Percentiles rank a stretch among this genome's conserved stretches.
Evolutionary conservation across 2,113 vertebrate genomes (phyloP).

Genomic region (Macquaria australasica): DNA sequence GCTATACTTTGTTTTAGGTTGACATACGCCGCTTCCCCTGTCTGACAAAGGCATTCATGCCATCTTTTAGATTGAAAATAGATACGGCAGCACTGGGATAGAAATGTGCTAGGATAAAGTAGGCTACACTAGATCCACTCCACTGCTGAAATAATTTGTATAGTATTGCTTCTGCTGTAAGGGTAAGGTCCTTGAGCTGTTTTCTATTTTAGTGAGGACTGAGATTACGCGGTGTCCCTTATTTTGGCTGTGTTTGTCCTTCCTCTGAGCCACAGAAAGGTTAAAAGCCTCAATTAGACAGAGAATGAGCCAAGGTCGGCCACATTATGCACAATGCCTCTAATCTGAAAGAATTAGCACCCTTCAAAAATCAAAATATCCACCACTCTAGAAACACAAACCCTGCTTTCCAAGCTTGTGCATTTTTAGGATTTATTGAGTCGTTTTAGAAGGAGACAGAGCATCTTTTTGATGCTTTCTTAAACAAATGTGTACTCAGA

Average conservation of each 20-base stretch:
- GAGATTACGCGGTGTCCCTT: constrained; percentile 56
- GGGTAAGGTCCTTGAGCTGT: constrained; percentile 33
- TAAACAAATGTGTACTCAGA: constrained; percentile 5
- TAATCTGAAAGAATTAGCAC: constrained; percentile 61
- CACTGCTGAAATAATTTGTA: constrained; percentile 42
- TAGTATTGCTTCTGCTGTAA: constrained; percentile 24
- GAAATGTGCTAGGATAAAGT: constrained; percentile 48
- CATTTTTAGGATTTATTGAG: constrained; percentile 8
- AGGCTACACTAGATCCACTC: constrained; percentile 45
- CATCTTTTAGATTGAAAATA: constrained; percentile 71
- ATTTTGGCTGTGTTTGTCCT: constrained; percentile 63
- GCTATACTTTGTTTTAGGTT: constrained; percentile 73
- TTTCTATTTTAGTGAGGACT: constrained; percentile 62
- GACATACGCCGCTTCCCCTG: constrained; percentile 51
- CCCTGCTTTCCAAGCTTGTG: constrained; percentile 13
- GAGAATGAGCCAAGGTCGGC: constrained; percentile 36
- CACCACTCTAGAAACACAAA: constrained; percentile 16
- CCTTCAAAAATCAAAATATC: constrained; percentile 48
- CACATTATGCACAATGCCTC: constrained; percentile 47
- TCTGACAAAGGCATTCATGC: constrained; percentile 68
- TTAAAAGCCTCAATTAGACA: constrained; percentile 77
- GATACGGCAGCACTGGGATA: constrained; percentile 50
- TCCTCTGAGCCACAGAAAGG: constrained; percentile 65
- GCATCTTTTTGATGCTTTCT: background rate
- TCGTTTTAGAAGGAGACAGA: constrained; percentile 3